phyloP scores from a whole-genome alignment of 2,113 vertebrate genomes.

The Trichomycterus rosablanca region DNA sequence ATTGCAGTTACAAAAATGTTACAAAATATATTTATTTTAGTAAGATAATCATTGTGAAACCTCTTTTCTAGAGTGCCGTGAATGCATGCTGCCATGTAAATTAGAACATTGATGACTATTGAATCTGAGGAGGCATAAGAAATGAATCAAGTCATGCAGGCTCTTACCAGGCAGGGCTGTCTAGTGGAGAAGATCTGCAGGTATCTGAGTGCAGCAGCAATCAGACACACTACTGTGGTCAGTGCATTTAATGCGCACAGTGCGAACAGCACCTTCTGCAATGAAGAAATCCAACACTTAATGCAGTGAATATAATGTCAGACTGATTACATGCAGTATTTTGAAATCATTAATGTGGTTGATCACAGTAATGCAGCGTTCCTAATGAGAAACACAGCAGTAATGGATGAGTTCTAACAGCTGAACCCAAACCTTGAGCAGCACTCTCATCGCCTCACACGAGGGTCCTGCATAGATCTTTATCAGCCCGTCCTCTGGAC shows the following conservation, averaged over 20 bases:
- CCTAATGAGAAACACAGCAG: background rate
- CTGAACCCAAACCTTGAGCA: conserved; percentile 71
- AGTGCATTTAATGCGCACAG: conserved; percentile 77
- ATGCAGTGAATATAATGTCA: background rate
- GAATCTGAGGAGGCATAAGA: background rate
- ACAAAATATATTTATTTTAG: no score
- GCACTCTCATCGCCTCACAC: conserved; percentile 70
- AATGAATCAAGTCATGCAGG: background rate
- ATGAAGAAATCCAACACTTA: conserved; percentile 1
- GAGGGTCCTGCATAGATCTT: conserved; percentile 70
- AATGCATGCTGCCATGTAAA: no score
- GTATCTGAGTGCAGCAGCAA: conserved; percentile 70
- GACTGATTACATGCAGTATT: background rate
- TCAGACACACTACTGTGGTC: conserved; percentile 75
- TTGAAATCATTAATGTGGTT: no score
- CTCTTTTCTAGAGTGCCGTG: no score
- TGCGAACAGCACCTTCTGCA: conserved; percentile 80
- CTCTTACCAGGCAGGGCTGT: conserved; percentile 70
- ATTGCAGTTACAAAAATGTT: no score
- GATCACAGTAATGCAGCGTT: background rate
- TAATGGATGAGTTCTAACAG: background rate
- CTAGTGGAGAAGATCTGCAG: conserved; percentile 70
- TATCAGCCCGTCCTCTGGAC: conserved; percentile 69
- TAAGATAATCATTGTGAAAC: no score
- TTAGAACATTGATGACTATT: no score